These are phyloP conservation scores for Akabosia matsudoensis DNA, from an alignment of 1,140 invertebrate genomes.

Conservation along the genomic window DNA sequence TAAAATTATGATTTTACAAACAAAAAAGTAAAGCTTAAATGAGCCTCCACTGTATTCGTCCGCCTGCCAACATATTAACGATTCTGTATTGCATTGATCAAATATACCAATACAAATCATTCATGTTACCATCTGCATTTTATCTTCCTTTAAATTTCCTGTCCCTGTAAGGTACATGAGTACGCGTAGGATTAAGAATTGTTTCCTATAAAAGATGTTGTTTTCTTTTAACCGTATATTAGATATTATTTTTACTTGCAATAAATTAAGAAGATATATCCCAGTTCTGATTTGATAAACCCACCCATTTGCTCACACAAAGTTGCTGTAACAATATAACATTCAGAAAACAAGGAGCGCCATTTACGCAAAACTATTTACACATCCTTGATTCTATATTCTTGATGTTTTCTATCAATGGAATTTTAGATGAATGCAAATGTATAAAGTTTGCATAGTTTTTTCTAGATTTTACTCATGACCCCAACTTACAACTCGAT, in stretches of 20 bases:
- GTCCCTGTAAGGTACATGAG: slow-evolving; percentile 18
- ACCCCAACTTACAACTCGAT: too few species aligned
- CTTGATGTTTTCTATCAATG: too few species aligned
- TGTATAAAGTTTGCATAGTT: too few species aligned
- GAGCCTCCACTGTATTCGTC: not conserved
- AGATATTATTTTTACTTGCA: not conserved
- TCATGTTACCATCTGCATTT: not conserved
- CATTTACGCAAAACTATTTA: too few species aligned
- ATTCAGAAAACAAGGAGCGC: too few species aligned
- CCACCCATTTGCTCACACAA: too few species aligned
- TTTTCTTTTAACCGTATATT: not conserved
- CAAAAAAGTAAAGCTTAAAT: not conserved
- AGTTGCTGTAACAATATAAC: too few species aligned
- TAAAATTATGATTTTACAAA: not conserved
- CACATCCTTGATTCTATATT: too few species aligned
- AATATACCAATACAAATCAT: not conserved
- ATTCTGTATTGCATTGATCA: not conserved
- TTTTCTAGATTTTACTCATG: too few species aligned
- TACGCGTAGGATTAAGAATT: slow-evolving; percentile 23
- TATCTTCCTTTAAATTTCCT: slow-evolving; percentile 2
- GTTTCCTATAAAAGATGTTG: not conserved
- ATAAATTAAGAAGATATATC: too few species aligned
- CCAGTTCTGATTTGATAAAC: too few species aligned
- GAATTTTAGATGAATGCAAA: too few species aligned
- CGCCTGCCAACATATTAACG: not conserved